phyloP scores from a whole-genome alignment of 2,888 invertebrate species.

The Arctia plantaginis region DNA sequence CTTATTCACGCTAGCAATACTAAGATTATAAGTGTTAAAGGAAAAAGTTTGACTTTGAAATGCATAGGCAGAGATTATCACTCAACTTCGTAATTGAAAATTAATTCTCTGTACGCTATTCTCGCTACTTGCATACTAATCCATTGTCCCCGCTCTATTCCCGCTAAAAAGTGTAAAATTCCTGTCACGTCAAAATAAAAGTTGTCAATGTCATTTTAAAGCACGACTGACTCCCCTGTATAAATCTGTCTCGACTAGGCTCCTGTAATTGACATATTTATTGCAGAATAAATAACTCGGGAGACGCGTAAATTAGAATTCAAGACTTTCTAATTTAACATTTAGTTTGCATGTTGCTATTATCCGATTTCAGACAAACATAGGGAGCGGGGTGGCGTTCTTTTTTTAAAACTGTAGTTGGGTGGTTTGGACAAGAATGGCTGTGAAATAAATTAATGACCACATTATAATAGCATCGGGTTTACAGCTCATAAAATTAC shows the following conservation, averaged over 20 bases:
- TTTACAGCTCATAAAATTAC: not conserved
- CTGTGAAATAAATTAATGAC: not conserved
- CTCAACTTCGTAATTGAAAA: not conserved
- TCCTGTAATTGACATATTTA: slow-evolving; percentile 76
- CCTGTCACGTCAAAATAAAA: slow-evolving; percentile 28
- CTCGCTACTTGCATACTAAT: slow-evolving; percentile 10
- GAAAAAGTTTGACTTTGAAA: no score
- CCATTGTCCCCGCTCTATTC: slow-evolving; percentile 22
- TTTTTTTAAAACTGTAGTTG: slow-evolving; percentile 13
- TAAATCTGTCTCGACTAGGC: slow-evolving; percentile 68
- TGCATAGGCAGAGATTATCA: not conserved
- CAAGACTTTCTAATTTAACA: slow-evolving; percentile 66
- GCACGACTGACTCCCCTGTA: slow-evolving; percentile 46
- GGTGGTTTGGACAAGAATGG: slow-evolving; percentile 12
- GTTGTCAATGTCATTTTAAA: slow-evolving; percentile 42
- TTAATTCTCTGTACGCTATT: not conserved
- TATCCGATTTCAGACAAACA: slow-evolving; percentile 54
- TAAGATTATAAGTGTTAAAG: not conserved
- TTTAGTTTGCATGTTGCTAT: slow-evolving; percentile 56
- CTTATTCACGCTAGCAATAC: not conserved
- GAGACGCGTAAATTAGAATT: slow-evolving; percentile 69
- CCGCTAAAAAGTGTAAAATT: slow-evolving; percentile 37
- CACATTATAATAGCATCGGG: not conserved
- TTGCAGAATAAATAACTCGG: slow-evolving; percentile 71
- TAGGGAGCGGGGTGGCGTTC: not conserved